Conservation (phyloP, 2,113 vertebrate genomes). For the Mystacornis crossleyi region DNA sequence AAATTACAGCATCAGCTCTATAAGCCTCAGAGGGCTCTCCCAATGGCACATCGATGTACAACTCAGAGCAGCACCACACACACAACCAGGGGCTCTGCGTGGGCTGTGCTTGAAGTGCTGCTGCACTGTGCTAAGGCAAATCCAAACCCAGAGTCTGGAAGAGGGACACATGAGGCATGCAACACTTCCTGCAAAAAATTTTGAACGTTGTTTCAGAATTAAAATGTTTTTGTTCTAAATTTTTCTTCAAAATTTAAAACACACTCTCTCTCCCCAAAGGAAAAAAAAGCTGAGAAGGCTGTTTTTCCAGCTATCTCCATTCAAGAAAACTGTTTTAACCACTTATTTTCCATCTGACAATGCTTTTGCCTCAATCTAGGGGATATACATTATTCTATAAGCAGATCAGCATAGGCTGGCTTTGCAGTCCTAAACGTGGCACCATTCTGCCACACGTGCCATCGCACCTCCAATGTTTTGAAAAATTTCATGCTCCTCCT, state of each 20-base stretch:
- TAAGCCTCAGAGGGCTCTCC: not conserved
- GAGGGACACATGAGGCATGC: accelerated
- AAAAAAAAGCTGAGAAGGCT: not conserved
- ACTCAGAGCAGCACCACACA: not conserved
- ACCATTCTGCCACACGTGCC: not conserved
- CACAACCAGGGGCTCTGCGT: not conserved
- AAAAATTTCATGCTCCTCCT: not conserved
- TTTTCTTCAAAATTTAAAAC: not conserved
- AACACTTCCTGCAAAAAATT: not conserved
- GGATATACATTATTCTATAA: not conserved
- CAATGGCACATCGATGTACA: not conserved
- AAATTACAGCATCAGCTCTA: not conserved
- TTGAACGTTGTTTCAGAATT: not conserved
- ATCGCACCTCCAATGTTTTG: accelerated
- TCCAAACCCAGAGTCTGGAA: not conserved
- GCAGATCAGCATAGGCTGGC: not conserved
- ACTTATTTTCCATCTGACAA: not conserved
- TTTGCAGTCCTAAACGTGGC: not conserved
- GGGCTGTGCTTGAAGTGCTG: not conserved
- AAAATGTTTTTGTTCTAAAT: not conserved
- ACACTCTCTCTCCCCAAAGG: not conserved
- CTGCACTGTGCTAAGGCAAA: not conserved
- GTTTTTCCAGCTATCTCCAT: not conserved
- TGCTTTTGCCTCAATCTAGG: not conserved
- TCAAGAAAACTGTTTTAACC: not conserved